phyloP scores from a whole-genome alignment of 2,888 invertebrate genomes.

The Carpatolechia fugitivella region DNA sequence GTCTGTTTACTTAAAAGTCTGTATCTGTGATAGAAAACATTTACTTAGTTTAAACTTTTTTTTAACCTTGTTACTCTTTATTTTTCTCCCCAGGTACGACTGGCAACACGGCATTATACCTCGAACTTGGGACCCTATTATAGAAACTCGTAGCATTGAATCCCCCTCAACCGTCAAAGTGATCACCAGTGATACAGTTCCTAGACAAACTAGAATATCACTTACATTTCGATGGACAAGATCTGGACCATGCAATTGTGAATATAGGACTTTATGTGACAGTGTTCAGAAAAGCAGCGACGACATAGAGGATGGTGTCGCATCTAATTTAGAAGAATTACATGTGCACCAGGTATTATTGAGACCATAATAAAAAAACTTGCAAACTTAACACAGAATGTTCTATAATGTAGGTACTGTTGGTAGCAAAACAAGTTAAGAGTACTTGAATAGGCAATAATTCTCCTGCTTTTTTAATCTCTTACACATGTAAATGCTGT shows the following conservation, averaged over 20 bases:
- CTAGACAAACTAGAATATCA: slow-evolving; percentile 81
- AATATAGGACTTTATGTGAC: slow-evolving; percentile 84
- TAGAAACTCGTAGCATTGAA: slow-evolving; percentile 61
- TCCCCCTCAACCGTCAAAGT: slow-evolving; percentile 31
- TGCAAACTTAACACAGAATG: too few species aligned
- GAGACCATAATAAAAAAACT: too few species aligned
- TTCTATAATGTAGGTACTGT: neutral
- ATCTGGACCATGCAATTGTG: slow-evolving; percentile 80
- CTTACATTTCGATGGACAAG: slow-evolving; percentile 89
- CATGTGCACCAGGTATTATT: slow-evolving; percentile 85
- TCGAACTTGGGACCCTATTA: slow-evolving; percentile 85
- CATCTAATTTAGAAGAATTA: slow-evolving; percentile 83
- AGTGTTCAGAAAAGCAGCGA: slow-evolving; percentile 40
- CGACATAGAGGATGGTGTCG: slow-evolving; percentile 68
- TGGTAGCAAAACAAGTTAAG: neutral
- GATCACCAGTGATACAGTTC: slow-evolving; percentile 45
- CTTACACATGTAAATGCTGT: too few species aligned
- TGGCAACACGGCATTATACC: slow-evolving; percentile 95
- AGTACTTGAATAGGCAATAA: neutral
- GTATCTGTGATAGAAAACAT: too few species aligned
- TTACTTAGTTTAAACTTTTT: neutral
- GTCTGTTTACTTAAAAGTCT: too few species aligned
- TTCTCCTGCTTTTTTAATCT: too few species aligned
- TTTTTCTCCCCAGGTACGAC: slow-evolving; percentile 75
- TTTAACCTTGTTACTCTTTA: neutral